Evolutionary conservation across 2,888 invertebrate genomes (phyloP), one percentile per base, ranked within the genome.

Genomic region (Diloba caeruleocephala): DNA sequence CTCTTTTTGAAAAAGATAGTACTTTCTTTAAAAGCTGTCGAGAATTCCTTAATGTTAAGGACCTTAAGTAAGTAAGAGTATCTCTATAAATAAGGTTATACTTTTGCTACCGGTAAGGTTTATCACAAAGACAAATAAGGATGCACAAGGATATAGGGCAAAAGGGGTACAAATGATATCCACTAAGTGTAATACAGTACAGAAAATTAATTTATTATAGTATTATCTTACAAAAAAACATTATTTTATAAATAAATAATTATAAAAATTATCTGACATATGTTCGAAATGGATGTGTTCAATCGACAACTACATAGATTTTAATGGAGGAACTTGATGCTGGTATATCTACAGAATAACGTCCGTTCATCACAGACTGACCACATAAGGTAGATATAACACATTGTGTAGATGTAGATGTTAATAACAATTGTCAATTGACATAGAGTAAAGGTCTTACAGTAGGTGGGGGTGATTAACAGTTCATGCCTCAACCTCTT

Each of bases 401-500:
- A 89, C 89, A 88, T 78, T 74, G 78, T 78, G 75, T 73, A 75
- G 78, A 81, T 80, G 83, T n/a, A n/a, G n/a, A n/a, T n/a, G 81
- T 82, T 84, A 83, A 79, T 82, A 61, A 80, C 78, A 76, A 77
- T 76, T 76, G 84, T 85, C 85, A 81, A 85, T 74, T 87, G 86
- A 82, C 84, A 81, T 76, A 71, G 14, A 73, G 37, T 73, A 78
- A 75, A 82, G 87, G 85, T 88, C 89, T 89, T 90, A 87, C 76
- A 78, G 73, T 81, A 81, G 85, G 80, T 84, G 76, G 77, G 77
- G 76, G 81, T 79, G 74, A 74, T 81, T 66, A 86, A 87, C 85
- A 86, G 85, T 91, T 97, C 96, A 97, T 96, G 97, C 97, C 94
- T 97, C 97, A 91, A 96, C 96, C 89, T 95, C 95, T 92, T 95